These are phyloP conservation scores for Pogonomyrmex californicus DNA, from an alignment of 1,140 invertebrate genomes.

Conservation along the genomic window DNA sequence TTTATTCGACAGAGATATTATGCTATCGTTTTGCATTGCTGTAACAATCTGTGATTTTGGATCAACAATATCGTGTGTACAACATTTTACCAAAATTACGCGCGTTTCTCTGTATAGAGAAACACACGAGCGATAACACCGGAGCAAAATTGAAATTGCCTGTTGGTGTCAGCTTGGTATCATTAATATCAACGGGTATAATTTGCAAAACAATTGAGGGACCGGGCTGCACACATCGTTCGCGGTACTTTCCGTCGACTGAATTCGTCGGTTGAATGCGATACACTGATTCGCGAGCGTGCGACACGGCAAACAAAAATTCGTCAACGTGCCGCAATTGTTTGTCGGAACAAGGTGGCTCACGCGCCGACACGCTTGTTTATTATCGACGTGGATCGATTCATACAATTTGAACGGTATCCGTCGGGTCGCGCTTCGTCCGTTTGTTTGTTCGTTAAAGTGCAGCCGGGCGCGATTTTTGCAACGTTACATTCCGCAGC, in stretches of 20 bases:
- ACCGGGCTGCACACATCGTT: not conserved
- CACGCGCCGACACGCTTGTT: slow-evolving; percentile 47
- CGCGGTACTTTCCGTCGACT: slow-evolving; percentile 18
- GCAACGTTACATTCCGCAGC: not conserved
- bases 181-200: slow-evolving; percentile 48
- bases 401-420: not conserved
- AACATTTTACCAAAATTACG: not conserved
- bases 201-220: slow-evolving; percentile 68
- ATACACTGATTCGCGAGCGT: slow-evolving; percentile 39
- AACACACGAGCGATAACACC: not conserved
- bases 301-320: slow-evolving; percentile 68
- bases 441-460: slow-evolving; percentile 64
- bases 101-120: not conserved
- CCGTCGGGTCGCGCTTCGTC: not conserved
- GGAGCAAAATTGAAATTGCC: slow-evolving; percentile 19
- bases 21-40: not conserved
- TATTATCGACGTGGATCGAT: slow-evolving; percentile 59
- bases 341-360: slow-evolving; percentile 63
- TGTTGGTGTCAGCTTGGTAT: not conserved
- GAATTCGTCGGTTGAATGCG: slow-evolving; percentile 17
- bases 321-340: slow-evolving; percentile 48
- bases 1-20: not conserved
- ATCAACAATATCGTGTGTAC: not conserved
- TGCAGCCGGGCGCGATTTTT: slow-evolving; percentile 32
- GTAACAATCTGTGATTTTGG: not conserved